These are phyloP conservation scores for Rhabdomys pumilio DNA, from an alignment of 2,797 vertebrate species.

Conservation along the genomic window DNA sequence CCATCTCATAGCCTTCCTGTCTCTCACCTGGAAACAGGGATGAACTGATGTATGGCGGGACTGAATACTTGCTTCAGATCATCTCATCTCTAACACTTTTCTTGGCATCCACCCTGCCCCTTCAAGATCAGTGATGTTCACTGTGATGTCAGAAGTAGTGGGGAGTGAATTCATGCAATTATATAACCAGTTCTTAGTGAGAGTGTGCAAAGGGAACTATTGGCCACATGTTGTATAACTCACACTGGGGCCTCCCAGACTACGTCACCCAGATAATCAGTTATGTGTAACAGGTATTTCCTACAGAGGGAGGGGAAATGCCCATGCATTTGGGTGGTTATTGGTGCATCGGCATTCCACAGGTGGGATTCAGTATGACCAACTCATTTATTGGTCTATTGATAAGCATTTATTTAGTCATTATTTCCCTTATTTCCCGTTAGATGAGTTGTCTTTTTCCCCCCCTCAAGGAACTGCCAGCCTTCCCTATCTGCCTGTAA, in stretches of 20 bases:
- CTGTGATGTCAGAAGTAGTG: neutral
- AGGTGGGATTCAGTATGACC: neutral
- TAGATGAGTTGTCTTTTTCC: neutral
- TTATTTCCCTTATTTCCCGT: neutral
- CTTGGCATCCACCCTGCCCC: neutral
- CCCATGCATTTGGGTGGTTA: neutral
- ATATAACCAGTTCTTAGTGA: neutral
- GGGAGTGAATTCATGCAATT: neutral
- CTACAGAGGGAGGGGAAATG: neutral
- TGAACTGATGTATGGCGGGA: neutral
- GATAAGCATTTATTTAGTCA: neutral
- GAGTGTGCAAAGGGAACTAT: neutral
- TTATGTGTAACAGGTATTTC: neutral
- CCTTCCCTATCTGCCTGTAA: neutral
- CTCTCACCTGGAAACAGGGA: neutral
- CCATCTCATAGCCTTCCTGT: accelerated
- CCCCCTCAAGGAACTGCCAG: neutral
- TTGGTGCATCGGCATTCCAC: neutral
- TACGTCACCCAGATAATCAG: neutral
- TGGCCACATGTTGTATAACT: neutral
- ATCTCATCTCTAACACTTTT: neutral
- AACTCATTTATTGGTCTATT: neutral
- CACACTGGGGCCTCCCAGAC: neutral
- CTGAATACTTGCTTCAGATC: neutral
- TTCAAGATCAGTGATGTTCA: neutral